Evolutionary conservation across 1,140 invertebrate species (phyloP).

Genomic region (Pinna nobilis): DNA sequence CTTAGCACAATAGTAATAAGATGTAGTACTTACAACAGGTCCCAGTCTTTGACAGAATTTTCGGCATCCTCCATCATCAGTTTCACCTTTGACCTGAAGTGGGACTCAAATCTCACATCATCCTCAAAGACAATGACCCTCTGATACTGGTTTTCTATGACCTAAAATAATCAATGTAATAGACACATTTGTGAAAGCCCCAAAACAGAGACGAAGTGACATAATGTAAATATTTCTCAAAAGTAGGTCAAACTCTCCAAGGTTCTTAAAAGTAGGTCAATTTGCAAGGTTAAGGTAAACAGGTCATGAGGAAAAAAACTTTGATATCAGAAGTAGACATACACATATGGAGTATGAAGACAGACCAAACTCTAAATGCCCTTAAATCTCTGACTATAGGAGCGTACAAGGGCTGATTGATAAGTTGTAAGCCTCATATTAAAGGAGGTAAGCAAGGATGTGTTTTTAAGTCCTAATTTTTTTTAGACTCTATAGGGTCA

Average conservation of each 20-base stretch:
- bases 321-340: no score
- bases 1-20: conserved; percentile 30
- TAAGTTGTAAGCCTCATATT: no score
- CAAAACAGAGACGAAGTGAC: not conserved
- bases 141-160: conserved; percentile 81
- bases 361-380: no score
- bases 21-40: conserved; percentile 93
- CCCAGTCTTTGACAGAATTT: conserved; percentile 83
- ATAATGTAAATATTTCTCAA: not conserved
- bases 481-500: no score
- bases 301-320: no score
- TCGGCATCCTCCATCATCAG: conserved; percentile 84
- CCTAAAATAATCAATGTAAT: conserved; percentile 73
- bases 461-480: no score
- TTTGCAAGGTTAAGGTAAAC: no score
- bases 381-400: no score
- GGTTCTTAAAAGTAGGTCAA: no score
- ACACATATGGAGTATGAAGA: no score
- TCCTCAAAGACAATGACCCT: conserved; percentile 91
- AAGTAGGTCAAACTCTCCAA: not conserved
- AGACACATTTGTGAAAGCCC: not conserved
- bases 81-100: conserved; percentile 84
- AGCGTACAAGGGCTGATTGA: no score
- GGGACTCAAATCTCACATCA: conserved; percentile 94
- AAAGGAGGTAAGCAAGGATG: no score